Evolutionary conservation across 1,140 invertebrate species (phyloP), one percentile per base, ranked within the genome.

Genomic region (Ceratina calcarata): DNA sequence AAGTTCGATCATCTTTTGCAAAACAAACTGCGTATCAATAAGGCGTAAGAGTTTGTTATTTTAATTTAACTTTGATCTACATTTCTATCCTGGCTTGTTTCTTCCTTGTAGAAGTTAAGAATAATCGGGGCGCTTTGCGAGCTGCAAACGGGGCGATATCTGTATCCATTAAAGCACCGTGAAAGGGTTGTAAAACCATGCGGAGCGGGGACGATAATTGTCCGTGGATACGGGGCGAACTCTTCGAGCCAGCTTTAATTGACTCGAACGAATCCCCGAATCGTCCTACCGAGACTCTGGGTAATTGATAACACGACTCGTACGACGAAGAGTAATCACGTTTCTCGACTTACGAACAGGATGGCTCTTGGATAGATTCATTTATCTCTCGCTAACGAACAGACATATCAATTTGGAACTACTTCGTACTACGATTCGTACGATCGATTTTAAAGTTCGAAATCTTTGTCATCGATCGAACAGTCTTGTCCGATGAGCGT

Each of bases 231-330:
- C 69, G 55, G 37, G 18, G 53, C 37, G 60, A 80, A 66, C 77
- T 62, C 83, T 68, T 68, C 37, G 27, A 37, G 61, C 24, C 37
- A 16, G 4, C 18, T 62, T 86, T 86, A 86, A 86, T 85, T 78
- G 77, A 84, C 77, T 80, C 75, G 64, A 45, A 74, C 45, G 37
- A 51, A 1, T 60, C 45, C 37, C 24, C 18, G 37, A 53, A 32
- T 32, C 12, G 24, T 32, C 13, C 24, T 37, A 15, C 32, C 13
- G 45, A 45, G 45, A 16, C 37, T 18, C 24, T 12, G 32, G 13
- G 37, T 62, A 62, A 62, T 24, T 49, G 45, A 20, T 22, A 18
- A 13, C 8, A 22, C 27, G 55, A 70, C 53, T 70, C 16, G 13
- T 22, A 32, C 24, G 24, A 8, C 8, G 16, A n/a, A 57, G 49